A percentile compares a stretch with the other conserved stretches of the same genome.
Evolutionary conservation across 2,797 vertebrate species (phyloP).

Genomic region (Alca torda): DNA sequence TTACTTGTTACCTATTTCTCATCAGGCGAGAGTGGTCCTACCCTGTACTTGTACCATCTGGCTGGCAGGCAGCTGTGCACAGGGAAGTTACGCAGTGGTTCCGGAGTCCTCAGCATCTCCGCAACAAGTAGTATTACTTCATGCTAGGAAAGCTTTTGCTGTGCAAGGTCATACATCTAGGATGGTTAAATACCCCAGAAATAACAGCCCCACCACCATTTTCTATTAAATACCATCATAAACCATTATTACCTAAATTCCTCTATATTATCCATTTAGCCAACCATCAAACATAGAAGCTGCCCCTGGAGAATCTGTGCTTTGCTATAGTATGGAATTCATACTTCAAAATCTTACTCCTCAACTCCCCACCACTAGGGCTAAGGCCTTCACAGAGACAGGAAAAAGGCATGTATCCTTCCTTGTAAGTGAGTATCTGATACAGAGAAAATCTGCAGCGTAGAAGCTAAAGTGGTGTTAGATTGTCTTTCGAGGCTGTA

Average conservation of each 20-base stretch:
- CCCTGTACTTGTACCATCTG: neutral
- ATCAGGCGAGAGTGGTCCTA: neutral
- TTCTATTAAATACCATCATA: neutral
- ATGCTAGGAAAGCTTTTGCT: neutral
- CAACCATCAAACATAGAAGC: neutral
- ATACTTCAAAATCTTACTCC: neutral
- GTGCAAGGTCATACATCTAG: neutral
- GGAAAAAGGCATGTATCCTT: neutral
- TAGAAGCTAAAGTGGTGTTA: neutral
- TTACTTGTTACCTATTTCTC: neutral
- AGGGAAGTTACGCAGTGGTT: neutral
- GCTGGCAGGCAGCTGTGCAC: neutral
- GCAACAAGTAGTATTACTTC: neutral
- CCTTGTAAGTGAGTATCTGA: neutral
- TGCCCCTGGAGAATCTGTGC: neutral
- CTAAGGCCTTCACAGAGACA: neutral
- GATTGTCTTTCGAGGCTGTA: neutral
- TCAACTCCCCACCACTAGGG: neutral
- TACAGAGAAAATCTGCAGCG: neutral
- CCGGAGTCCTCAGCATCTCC: neutral
- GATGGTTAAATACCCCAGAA: neutral
- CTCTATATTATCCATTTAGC: neutral
- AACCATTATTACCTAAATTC: neutral
- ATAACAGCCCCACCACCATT: neutral
- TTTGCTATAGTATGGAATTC: neutral